Conservation (phyloP, 2,797 vertebrate species). For the Lepilemur ruficaudatus region DNA sequence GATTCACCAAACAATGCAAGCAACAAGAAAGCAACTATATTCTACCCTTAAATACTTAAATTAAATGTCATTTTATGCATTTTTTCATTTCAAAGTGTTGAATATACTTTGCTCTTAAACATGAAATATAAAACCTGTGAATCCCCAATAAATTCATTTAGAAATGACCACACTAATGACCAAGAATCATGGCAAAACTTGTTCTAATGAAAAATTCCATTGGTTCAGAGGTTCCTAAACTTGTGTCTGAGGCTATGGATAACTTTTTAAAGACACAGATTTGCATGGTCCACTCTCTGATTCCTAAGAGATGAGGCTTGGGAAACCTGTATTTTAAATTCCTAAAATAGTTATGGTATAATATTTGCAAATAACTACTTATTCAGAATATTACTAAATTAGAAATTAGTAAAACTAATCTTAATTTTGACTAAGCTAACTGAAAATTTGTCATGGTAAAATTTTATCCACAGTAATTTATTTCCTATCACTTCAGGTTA, state of each 20-base stretch:
- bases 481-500: conserved; percentile 1
- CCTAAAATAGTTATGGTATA: background rate
- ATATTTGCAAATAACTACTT: background rate
- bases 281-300: background rate
- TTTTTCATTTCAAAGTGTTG: conserved; percentile 27
- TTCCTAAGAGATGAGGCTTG: background rate
- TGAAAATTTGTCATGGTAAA: background rate
- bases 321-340: background rate
- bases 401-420: background rate
- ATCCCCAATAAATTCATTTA: background rate
- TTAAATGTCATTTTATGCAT: background rate
- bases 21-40: background rate
- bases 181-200: background rate
- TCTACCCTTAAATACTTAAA: background rate
- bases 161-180: background rate
- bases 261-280: background rate
- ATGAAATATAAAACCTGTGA: conserved; percentile 21
- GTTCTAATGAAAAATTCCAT: background rate
- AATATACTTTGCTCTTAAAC: conserved; percentile 1
- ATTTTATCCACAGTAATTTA: conserved; percentile 3
- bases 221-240: background rate
- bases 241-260: background rate
- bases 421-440: conserved; percentile 28
- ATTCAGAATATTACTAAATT: background rate
- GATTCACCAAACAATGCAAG: background rate